phyloP scores from a whole-genome alignment of 2,113 vertebrate species.

The Bos indicus region DNA sequence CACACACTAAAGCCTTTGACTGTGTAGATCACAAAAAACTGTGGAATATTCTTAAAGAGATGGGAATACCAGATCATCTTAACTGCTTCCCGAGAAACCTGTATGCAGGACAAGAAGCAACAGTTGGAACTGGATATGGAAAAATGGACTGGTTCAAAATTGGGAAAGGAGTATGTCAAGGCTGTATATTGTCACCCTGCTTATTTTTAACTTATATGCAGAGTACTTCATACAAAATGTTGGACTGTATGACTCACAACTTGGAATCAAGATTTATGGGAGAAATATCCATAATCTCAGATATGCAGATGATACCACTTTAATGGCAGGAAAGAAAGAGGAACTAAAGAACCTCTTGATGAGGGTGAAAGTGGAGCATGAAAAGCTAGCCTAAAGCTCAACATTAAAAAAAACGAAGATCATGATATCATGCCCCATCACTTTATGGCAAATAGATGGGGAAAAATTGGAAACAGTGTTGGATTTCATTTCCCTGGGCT shows the following conservation, averaged over 20 bases:
- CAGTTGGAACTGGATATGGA: neutral
- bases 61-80: neutral
- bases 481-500: neutral
- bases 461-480: neutral
- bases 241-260: neutral
- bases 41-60: neutral
- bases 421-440: neutral
- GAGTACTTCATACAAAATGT: neutral
- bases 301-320: neutral
- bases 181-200: neutral
- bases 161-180: neutral
- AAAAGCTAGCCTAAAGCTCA: neutral
- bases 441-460: neutral
- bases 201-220: neutral
- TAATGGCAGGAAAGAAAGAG: neutral
- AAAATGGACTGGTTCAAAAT: neutral
- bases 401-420: neutral
- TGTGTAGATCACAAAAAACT: neutral
- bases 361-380: neutral
- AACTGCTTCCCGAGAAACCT: neutral
- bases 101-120: neutral
- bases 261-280: neutral
- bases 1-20: neutral
- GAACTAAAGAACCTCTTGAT: neutral
- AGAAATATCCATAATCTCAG: neutral